These are phyloP conservation scores for Anthopleura xanthogrammica DNA, from an alignment of 92 coral and sea anemone genomes.

Conservation along the genomic window DNA sequence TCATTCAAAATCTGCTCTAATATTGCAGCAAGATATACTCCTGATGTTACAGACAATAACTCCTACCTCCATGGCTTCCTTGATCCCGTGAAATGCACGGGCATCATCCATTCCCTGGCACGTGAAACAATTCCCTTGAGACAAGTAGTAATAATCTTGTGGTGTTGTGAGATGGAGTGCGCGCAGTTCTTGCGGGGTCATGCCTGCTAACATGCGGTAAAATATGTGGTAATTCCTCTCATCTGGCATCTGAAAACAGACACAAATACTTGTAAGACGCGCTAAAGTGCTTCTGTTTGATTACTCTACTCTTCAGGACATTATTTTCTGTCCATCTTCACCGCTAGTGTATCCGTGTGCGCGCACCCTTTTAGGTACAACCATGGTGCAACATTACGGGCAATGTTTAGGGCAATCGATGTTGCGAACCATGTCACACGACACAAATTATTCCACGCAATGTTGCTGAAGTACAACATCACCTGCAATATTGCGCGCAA, in stretches of 20 bases:
- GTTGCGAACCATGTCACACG: too few species aligned
- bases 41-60: background rate
- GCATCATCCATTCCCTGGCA: conserved; percentile 89
- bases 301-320: too few species aligned
- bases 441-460: too few species aligned
- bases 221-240: conserved; percentile 98
- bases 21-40: too few species aligned
- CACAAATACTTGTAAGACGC: background rate
- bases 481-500: too few species aligned
- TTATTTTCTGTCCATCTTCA: too few species aligned
- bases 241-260: conserved; percentile 70
- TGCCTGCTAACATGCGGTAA: conserved; percentile 88
- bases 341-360: too few species aligned
- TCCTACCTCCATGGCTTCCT: conserved; percentile 86
- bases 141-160: conserved; percentile 78
- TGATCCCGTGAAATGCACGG: conserved; percentile 69
- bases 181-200: conserved; percentile 65
- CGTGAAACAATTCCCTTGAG: conserved; percentile 80
- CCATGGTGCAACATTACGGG: too few species aligned
- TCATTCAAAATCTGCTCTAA: background rate
- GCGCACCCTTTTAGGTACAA: too few species aligned
- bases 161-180: conserved; percentile 83
- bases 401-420: too few species aligned
- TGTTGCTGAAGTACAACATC: too few species aligned
- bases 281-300: too few species aligned